A percentile compares a stretch with the other conserved stretches of the same genome.
Conservation (phyloP, 2,113 vertebrate genomes). For the Strigops habroptila region DNA sequence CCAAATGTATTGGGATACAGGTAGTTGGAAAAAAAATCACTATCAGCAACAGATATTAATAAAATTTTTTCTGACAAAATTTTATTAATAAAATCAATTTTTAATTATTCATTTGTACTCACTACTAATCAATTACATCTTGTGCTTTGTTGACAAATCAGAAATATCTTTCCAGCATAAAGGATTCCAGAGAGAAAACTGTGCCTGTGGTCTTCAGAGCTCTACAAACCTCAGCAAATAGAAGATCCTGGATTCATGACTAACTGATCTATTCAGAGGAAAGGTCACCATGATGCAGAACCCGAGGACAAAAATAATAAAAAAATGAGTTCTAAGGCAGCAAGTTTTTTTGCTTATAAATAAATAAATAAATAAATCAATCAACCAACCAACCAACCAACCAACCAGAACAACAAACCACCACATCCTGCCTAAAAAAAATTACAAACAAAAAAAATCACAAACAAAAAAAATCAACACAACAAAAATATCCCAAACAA, state of each 20-base stretch:
- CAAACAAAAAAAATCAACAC: not conserved
- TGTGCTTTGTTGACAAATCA: not conserved
- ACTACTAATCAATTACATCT: not conserved
- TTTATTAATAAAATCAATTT: not conserved
- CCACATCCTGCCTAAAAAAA: not conserved
- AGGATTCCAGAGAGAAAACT: not conserved
- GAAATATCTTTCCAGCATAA: not conserved
- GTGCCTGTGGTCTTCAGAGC: not conserved
- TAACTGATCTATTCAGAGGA: not conserved
- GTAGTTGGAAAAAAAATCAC: not conserved
- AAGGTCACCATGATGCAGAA: not conserved
- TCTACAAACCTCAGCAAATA: not conserved
- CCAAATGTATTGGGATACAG: not conserved
- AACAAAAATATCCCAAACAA: not conserved
- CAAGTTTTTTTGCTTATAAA: not conserved
- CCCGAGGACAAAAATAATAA: not conserved
- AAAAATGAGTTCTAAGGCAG: not conserved
- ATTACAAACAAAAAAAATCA: not conserved
- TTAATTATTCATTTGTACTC: not conserved
- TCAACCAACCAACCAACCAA: not conserved
- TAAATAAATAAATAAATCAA: not conserved
- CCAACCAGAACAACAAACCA: not conserved
- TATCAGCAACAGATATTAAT: not conserved
- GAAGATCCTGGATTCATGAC: not conserved
- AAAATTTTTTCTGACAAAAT: not conserved